phyloP scores from a whole-genome alignment of 2,888 invertebrate species.

The Hofmannophila pseudospretella region DNA sequence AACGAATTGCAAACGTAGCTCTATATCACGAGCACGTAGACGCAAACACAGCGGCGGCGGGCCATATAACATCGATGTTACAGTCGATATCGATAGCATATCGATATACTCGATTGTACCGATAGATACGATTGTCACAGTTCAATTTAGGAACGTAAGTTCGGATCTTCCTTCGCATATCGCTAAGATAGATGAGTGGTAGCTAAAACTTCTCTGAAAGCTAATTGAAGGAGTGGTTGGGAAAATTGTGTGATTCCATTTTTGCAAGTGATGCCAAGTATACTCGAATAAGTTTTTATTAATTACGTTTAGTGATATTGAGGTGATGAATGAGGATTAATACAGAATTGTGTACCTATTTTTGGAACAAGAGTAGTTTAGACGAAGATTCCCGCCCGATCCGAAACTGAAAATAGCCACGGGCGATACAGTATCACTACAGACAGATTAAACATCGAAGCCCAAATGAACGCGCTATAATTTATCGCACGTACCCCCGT shows the following conservation, averaged over 20 bases:
- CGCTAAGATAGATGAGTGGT: constrained; percentile 15
- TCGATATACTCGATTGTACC: constrained; percentile 22
- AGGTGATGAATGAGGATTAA: no score
- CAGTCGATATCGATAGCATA: constrained; percentile 25
- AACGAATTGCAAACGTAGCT: constrained; percentile 50
- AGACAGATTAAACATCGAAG: constrained; percentile 76
- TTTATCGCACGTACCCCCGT: constrained; percentile 72
- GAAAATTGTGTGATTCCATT: no score
- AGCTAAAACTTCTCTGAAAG: constrained; percentile 18
- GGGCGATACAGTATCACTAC: constrained; percentile 52
- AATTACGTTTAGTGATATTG: no score
- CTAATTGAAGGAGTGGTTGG: no score
- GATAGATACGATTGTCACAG: constrained; percentile 38
- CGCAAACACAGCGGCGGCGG: constrained; percentile 39
- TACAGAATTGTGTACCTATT: no score
- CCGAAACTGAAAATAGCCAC: constrained; percentile 48
- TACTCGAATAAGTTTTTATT: no score
- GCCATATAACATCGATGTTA: constrained; percentile 37
- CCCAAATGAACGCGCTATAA: constrained; percentile 75
- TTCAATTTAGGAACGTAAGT: constrained; percentile 37
- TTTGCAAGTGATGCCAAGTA: no score
- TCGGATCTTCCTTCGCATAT: constrained; percentile 24
- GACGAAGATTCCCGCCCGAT: constrained; percentile 18
- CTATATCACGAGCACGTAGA: constrained; percentile 49
- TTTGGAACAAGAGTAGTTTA: no score